Evolutionary conservation across 2,888 invertebrate species (phyloP).

Genomic region (Crioceris asparagi): DNA sequence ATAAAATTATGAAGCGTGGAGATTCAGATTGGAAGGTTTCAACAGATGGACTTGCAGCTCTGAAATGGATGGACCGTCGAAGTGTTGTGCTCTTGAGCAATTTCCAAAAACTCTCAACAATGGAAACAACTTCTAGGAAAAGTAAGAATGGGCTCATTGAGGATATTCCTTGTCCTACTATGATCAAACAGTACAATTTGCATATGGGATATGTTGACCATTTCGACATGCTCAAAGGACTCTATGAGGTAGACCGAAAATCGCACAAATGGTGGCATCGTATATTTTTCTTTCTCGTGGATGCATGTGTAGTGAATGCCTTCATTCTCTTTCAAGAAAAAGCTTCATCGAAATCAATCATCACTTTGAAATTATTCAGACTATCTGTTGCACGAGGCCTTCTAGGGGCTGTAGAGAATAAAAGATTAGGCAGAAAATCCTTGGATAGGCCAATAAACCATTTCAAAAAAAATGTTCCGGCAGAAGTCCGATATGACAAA

Average conservation of each 20-base stretch:
- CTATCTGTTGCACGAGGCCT: no score
- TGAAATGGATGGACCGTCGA: slow-evolving; percentile 10
- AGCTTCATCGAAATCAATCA: no score
- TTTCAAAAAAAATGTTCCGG: no score
- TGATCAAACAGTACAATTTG: slow-evolving; percentile 23
- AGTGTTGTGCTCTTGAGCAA: slow-evolving; percentile 6
- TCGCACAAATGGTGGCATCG: slow-evolving; percentile 26
- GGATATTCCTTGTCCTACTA: slow-evolving; percentile 7
- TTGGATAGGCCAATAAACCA: no score
- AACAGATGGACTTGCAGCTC: slow-evolving; percentile 6
- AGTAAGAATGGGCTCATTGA: slow-evolving; percentile 4
- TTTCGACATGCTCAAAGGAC: slow-evolving; percentile 23
- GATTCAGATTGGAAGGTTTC: slow-evolving; percentile 6
- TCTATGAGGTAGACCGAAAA: slow-evolving; percentile 26
- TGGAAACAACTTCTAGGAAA: slow-evolving; percentile 3
- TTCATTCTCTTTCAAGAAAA: no score
- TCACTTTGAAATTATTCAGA: no score
- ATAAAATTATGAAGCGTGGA: slow-evolving; percentile 16
- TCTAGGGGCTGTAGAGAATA: no score
- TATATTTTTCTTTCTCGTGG: slow-evolving; percentile 11
- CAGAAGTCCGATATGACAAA: no score
- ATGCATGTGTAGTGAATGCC: no score
- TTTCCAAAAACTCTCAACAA: slow-evolving; percentile 5
- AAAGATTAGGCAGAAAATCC: no score
- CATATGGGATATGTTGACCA: slow-evolving; percentile 29